Evolutionary conservation across 2,888 invertebrate species (phyloP).

Genomic region (Perdita meconis): DNA sequence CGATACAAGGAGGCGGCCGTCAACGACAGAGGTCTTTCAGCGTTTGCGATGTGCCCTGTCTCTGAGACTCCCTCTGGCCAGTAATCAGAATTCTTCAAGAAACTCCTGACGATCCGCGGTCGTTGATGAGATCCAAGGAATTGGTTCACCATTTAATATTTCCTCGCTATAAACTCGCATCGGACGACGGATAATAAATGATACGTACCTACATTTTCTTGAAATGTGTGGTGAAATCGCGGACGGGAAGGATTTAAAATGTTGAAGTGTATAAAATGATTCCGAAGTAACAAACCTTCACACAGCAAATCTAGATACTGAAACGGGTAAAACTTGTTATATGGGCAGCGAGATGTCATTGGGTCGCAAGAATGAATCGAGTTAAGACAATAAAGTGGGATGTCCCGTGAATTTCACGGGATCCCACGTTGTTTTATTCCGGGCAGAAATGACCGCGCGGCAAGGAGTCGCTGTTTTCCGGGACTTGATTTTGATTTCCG

Average conservation of each 20-base stretch:
- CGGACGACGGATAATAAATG: too few relatives aligned
- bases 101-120: neutral
- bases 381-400: constrained; percentile 43
- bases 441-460: neutral
- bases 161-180: too few relatives aligned
- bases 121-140: neutral
- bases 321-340: too few relatives aligned
- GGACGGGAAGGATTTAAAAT: too few relatives aligned
- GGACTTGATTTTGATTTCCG: constrained; percentile 50
- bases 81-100: constrained; percentile 37
- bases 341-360: constrained; percentile 12
- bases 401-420: constrained; percentile 25
- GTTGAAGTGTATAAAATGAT: too few relatives aligned
- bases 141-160: too few relatives aligned
- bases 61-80: constrained; percentile 11
- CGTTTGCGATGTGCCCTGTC: constrained; percentile 30
- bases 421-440: constrained; percentile 24
- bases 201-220: too few relatives aligned
- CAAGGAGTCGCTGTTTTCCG: constrained; percentile 34
- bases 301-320: too few relatives aligned
- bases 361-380: constrained; percentile 37
- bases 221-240: too few relatives aligned
- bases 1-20: constrained; percentile 54
- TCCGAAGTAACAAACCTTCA: too few relatives aligned
- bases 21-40: constrained; percentile 46